A percentile compares a stretch with the other conserved stretches of the same genome.
These are phyloP conservation scores for Rhynchophorus ferrugineus DNA, from an alignment of 1,140 invertebrate species.

Conservation along the genomic window DNA sequence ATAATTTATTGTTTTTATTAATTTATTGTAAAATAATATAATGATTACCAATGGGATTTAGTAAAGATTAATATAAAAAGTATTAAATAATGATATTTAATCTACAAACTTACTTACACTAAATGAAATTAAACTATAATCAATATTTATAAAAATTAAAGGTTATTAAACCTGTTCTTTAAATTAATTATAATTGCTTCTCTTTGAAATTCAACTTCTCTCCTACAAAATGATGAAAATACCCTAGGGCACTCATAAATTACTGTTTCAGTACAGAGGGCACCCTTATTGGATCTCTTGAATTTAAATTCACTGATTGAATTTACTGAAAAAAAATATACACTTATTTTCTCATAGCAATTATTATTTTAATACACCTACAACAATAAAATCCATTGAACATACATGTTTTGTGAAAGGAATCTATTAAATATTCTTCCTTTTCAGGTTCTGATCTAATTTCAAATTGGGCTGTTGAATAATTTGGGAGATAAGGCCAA, in stretches of 20 bases:
- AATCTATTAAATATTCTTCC: slow-evolving; percentile 49
- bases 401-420: slow-evolving; percentile 57
- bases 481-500: slow-evolving; percentile 53
- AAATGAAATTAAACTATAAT: too few relatives aligned
- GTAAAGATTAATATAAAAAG: too few relatives aligned
- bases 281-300: slow-evolving; percentile 40
- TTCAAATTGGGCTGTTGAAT: slow-evolving; percentile 49
- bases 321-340: slow-evolving; percentile 11
- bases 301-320: slow-evolving; percentile 52
- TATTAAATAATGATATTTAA: too few relatives aligned
- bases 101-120: too few relatives aligned
- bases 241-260: slow-evolving; percentile 55
- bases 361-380: slow-evolving; percentile 42
- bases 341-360: neutral
- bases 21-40: too few relatives aligned
- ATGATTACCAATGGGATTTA: too few relatives aligned
- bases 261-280: slow-evolving; percentile 51
- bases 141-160: too few relatives aligned
- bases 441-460: slow-evolving; percentile 43
- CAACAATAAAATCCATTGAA: slow-evolving; percentile 50
- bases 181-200: slow-evolving; percentile 54
- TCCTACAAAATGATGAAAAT: slow-evolving; percentile 48
- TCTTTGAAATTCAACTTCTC: slow-evolving; percentile 54
- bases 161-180: slow-evolving; percentile 46
- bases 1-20: too few relatives aligned